phyloP scores from a whole-genome alignment of 2,888 invertebrate genomes.

The Heterodera filipjevi region DNA sequence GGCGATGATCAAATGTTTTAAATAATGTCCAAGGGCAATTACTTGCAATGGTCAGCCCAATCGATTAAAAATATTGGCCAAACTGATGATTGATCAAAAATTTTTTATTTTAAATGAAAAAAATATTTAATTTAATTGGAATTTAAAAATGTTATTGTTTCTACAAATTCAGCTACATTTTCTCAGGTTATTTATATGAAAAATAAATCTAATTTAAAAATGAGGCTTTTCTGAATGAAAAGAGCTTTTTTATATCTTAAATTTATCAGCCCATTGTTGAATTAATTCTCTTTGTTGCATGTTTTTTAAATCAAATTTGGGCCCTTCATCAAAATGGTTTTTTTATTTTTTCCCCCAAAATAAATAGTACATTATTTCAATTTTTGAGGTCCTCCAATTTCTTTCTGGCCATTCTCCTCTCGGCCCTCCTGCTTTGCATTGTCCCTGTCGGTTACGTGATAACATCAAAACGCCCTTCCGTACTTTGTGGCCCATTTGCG shows the following conservation, averaged over 20 bases:
- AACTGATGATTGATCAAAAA: too few species aligned
- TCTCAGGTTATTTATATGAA: background rate
- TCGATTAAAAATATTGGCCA: background rate
- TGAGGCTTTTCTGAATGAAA: too few species aligned
- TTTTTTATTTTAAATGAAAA: too few species aligned
- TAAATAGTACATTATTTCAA: too few species aligned
- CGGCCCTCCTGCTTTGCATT: constrained; percentile 91
- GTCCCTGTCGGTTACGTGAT: constrained; percentile 91
- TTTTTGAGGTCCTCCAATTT: constrained; percentile 80
- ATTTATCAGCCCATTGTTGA: too few species aligned
- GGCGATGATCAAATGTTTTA: constrained; percentile 3
- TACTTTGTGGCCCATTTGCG: constrained; percentile 89
- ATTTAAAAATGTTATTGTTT: background rate
- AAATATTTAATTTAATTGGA: background rate
- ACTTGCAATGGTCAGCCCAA: background rate
- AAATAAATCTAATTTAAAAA: too few species aligned
- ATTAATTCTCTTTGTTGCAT: too few species aligned
- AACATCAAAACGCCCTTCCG: constrained; percentile 87
- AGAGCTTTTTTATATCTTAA: too few species aligned
- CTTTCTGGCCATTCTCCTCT: constrained; percentile 73
- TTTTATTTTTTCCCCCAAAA: too few species aligned
- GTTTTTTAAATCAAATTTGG: too few species aligned
- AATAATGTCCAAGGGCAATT: background rate
- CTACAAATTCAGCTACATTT: constrained; percentile 2
- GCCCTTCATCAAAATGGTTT: too few species aligned